Conservation (phyloP, 2,888 invertebrate genomes). For the Oxystoma pomonae region DNA sequence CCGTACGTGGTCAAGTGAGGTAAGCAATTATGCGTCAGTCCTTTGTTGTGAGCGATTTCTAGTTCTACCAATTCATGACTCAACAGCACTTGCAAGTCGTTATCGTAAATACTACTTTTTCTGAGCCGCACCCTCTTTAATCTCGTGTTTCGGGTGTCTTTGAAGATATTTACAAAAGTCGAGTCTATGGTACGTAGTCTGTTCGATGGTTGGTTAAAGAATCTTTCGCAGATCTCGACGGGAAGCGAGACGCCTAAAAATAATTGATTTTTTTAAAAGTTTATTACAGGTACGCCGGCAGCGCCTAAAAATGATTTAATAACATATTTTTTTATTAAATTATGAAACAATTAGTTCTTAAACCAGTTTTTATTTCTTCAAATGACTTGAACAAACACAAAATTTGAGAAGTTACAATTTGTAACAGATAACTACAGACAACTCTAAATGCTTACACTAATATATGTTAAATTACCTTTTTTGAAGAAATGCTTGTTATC, state of each 20-base stretch:
- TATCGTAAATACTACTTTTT: constrained; percentile 68
- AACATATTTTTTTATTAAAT: too few relatives aligned
- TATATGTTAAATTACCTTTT: too few relatives aligned
- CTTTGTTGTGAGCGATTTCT: constrained; percentile 70
- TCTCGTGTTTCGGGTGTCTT: constrained; percentile 62
- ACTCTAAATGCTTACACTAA: too few relatives aligned
- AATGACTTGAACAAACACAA: too few relatives aligned
- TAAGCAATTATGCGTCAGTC: constrained; percentile 60
- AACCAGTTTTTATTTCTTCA: too few relatives aligned
- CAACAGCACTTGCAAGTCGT: constrained; percentile 65
- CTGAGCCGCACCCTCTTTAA: constrained; percentile 66
- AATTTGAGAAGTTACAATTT: too few relatives aligned
- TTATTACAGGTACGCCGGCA: too few relatives aligned
- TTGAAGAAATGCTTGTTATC: too few relatives aligned
- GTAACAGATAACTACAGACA: too few relatives aligned
- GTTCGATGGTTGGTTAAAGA: constrained; percentile 57
- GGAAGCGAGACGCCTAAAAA: constrained; percentile 54
- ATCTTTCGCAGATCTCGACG: constrained; percentile 66
- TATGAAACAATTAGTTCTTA: too few relatives aligned
- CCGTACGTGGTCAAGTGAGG: constrained; percentile 66
- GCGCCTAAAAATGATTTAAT: too few relatives aligned
- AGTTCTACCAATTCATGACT: constrained; percentile 70
- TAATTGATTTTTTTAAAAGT: too few relatives aligned
- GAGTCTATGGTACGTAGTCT: constrained; percentile 53
- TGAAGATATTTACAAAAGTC: constrained; percentile 66